phyloP scores from a whole-genome alignment of 2,888 invertebrate species.

The Carabus problematicus region DNA sequence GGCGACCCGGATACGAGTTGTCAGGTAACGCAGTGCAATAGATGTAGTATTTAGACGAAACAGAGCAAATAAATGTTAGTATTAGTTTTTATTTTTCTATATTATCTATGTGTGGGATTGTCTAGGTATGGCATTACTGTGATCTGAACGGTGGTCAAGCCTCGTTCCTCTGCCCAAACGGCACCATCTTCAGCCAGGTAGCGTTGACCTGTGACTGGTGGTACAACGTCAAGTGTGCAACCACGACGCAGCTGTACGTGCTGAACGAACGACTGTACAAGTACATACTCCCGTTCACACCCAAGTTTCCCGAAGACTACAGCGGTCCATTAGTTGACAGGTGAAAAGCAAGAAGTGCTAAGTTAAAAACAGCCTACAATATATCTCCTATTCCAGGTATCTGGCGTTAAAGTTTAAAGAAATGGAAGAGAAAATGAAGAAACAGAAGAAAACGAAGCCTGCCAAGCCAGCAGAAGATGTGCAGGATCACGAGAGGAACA shows the following conservation, averaged over 20 bases:
- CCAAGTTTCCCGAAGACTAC: slow-evolving; percentile 90
- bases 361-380: neutral
- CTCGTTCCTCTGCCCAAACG: slow-evolving; percentile 88
- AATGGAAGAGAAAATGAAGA: slow-evolving; percentile 82
- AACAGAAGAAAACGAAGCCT: slow-evolving; percentile 69
- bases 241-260: slow-evolving; percentile 85
- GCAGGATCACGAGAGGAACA: slow-evolving; percentile 47
- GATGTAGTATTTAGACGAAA: too few species aligned
- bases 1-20: slow-evolving; percentile 88
- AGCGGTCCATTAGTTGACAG: slow-evolving; percentile 87
- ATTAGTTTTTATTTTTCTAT: too few species aligned
- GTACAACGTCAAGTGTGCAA: slow-evolving; percentile 88
- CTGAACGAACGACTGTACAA: slow-evolving; percentile 88
- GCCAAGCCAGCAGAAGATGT: slow-evolving; percentile 54
- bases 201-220: slow-evolving; percentile 92
- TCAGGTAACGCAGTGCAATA: slow-evolving; percentile 65
- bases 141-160: slow-evolving; percentile 90
- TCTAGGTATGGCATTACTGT: slow-evolving; percentile 90
- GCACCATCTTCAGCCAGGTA: slow-evolving; percentile 90
- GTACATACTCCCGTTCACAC: slow-evolving; percentile 83
- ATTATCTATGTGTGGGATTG: too few species aligned
- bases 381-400: slow-evolving; percentile 65
- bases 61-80: too few species aligned
- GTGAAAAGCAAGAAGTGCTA: slow-evolving; percentile 61
- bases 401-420: slow-evolving; percentile 84